phyloP scores from a whole-genome alignment of 2,888 invertebrate genomes.

The Dione vanillae region DNA sequence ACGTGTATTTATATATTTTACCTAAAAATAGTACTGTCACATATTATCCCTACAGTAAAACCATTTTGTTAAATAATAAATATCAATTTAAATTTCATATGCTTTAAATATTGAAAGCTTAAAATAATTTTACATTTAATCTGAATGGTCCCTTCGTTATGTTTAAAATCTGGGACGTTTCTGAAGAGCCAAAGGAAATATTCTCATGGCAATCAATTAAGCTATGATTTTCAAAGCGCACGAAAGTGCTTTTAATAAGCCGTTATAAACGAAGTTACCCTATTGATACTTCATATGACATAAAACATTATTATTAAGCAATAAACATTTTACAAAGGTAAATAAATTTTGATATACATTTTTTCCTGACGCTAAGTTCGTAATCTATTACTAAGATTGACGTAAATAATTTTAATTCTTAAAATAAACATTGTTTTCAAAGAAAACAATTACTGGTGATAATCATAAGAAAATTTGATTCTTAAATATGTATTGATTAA shows the following conservation, averaged over 20 bases:
- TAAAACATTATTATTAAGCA: neutral
- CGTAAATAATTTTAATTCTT: too few relatives aligned
- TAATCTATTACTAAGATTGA: too few relatives aligned
- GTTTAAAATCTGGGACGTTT: constrained; percentile 11
- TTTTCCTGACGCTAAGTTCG: too few relatives aligned
- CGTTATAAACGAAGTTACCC: constrained; percentile 6
- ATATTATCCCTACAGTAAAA: neutral
- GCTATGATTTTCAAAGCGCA: constrained; percentile 1
- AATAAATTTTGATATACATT: too few relatives aligned
- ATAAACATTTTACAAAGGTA: too few relatives aligned
- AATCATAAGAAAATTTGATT: too few relatives aligned
- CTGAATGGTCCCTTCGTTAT: neutral
- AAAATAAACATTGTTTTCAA: too few relatives aligned
- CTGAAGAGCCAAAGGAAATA: constrained; percentile 14
- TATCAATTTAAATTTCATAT: neutral
- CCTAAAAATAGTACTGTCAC: too few relatives aligned
- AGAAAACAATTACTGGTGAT: neutral
- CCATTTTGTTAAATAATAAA: neutral
- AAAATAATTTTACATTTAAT: constrained; percentile 2
- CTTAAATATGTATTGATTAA: too few relatives aligned
- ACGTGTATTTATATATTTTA: too few relatives aligned
- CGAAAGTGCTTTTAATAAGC: constrained; percentile 12
- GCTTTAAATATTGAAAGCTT: neutral
- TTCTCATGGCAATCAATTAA: constrained; percentile 16
- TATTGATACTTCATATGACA: neutral